These are phyloP conservation scores for Clanis bilineata DNA, from an alignment of 2,888 invertebrate species.

Conservation along the genomic window DNA sequence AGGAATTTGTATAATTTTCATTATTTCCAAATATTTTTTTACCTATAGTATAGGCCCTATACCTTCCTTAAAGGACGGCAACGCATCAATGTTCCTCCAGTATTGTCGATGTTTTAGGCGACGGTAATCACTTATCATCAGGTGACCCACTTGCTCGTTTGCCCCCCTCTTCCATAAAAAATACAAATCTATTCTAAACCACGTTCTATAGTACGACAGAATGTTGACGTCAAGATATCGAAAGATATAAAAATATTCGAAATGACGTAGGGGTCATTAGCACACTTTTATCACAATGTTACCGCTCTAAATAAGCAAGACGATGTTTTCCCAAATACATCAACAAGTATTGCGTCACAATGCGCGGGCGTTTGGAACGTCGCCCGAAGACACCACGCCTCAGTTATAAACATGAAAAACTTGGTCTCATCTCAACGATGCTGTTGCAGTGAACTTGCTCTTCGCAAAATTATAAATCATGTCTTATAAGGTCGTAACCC, in stretches of 20 bases:
- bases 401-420: constrained; percentile 45
- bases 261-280: neutral
- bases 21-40: no score
- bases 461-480: constrained; percentile 18
- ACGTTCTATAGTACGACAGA: no score
- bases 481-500: neutral
- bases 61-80: no score
- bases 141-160: no score
- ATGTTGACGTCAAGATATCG: no score
- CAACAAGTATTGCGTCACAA: constrained; percentile 16
- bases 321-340: constrained; percentile 9
- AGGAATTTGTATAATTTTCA: no score
- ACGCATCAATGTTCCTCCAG: no score
- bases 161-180: no score
- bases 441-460: constrained; percentile 36
- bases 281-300: neutral
- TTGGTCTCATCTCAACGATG: constrained; percentile 15
- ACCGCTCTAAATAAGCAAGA: constrained; percentile 7
- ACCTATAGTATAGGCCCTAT: no score
- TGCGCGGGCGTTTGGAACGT: constrained; percentile 54
- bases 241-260: neutral
- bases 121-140: no score
- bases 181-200: no score
- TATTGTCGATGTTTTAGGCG: no score
- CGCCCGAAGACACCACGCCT: constrained; percentile 54